A percentile compares a stretch with the other conserved stretches of the same genome.
Evolutionary conservation across 2,113 vertebrate genomes (phyloP).

Genomic region (Xenus cinereus): DNA sequence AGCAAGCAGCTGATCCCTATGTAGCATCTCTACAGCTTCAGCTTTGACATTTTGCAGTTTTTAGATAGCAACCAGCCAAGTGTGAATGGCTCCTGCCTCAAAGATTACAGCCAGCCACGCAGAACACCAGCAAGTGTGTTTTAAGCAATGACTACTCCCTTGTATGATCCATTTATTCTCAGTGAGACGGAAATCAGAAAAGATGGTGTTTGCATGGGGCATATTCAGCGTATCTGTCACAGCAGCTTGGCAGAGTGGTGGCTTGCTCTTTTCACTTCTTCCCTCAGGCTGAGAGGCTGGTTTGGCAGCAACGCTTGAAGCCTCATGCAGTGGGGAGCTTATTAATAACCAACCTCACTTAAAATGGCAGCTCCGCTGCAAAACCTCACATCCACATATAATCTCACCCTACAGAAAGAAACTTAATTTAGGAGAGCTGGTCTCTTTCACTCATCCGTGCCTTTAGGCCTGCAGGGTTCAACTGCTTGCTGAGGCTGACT

Average conservation of each 20-base stretch:
- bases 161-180: not conserved
- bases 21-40: not conserved
- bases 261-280: not conserved
- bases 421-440: not conserved
- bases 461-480: not conserved
- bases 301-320: not conserved
- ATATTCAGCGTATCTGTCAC: not conserved
- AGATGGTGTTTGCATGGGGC: not conserved
- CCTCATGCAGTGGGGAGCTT: not conserved
- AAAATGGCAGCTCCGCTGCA: not conserved
- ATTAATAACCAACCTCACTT: conserved; percentile 15
- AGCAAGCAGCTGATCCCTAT: not conserved
- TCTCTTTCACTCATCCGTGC: not conserved
- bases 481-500: not conserved
- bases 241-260: not conserved
- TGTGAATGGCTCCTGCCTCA: not conserved
- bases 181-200: not conserved
- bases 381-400: not conserved
- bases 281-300: not conserved
- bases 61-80: not conserved
- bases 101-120: not conserved
- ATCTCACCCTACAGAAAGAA: conserved; percentile 21
- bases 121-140: not conserved
- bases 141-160: not conserved
- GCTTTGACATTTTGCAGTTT: not conserved